Evolutionary conservation across 1,140 invertebrate genomes (phyloP).

Genomic region (Drosophila bipectinata): DNA sequence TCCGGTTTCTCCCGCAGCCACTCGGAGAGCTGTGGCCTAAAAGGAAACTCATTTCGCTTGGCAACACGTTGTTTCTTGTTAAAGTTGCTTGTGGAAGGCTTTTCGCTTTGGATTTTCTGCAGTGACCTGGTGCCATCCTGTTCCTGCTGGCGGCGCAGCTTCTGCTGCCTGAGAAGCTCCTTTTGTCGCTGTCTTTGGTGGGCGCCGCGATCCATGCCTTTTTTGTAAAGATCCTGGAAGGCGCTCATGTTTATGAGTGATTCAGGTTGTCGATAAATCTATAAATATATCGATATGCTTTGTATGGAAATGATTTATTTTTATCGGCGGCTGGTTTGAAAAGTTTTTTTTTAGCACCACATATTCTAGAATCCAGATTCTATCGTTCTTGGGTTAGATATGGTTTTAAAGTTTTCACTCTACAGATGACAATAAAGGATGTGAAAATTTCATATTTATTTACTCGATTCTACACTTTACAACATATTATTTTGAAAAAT

Average conservation of each 20-base stretch:
- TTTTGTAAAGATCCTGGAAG: slow-evolving; percentile 63
- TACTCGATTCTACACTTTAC: too few relatives aligned
- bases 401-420: too few relatives aligned
- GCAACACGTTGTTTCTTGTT: slow-evolving; percentile 27
- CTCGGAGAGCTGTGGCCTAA: slow-evolving; percentile 88
- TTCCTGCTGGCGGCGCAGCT: slow-evolving; percentile 74
- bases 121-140: slow-evolving; percentile 53
- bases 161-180: slow-evolving; percentile 52
- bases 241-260: slow-evolving; percentile 14
- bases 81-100: slow-evolving; percentile 13
- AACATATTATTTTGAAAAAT: too few relatives aligned
- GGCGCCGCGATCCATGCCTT: slow-evolving; percentile 51
- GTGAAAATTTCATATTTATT: too few relatives aligned
- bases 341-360: too few relatives aligned
- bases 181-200: slow-evolving; percentile 58
- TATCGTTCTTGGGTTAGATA: too few relatives aligned
- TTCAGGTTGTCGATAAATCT: not conserved
- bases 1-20: slow-evolving; percentile 94
- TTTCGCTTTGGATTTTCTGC: not conserved
- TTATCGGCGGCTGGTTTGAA: too few relatives aligned
- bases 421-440: too few relatives aligned
- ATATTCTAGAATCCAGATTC: too few relatives aligned
- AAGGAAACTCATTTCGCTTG: slow-evolving; percentile 5
- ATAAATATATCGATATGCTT: not conserved
- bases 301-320: too few relatives aligned